A percentile compares a stretch with the other conserved stretches of the same genome.
phyloP scores from a whole-genome alignment of 2,888 invertebrate genomes.

The Limnephilus auricula region DNA sequence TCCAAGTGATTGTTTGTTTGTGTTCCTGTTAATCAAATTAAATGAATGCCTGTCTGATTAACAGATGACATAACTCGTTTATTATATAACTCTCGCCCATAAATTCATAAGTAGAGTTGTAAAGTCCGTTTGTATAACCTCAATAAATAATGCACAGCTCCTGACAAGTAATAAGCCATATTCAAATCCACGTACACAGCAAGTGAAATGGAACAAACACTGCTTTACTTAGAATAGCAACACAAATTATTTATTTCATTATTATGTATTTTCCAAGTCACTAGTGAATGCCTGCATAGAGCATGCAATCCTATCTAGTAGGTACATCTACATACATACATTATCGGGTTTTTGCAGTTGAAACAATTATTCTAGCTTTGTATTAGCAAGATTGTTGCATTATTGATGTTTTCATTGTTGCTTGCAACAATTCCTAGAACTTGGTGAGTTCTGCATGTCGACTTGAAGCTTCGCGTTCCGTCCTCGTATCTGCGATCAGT shows the following conservation, averaged over 20 bases:
- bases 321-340: not conserved
- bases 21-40: not conserved
- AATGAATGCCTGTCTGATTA: not conserved
- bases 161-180: not conserved
- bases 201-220: not conserved
- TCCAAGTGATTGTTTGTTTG: not conserved
- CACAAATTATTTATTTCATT: not conserved
- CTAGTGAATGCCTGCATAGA: not conserved
- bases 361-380: not conserved
- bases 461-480: not conserved
- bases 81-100: not conserved
- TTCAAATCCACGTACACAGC: not conserved
- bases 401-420: constrained; percentile 4
- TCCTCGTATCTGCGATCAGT: not conserved
- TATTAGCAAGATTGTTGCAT: not conserved
- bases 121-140: not conserved
- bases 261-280: not conserved
- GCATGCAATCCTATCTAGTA: not conserved
- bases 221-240: not conserved
- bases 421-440: not conserved
- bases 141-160: not conserved
- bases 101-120: not conserved
- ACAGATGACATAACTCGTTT: not conserved
- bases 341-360: not conserved
- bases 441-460: not conserved